Conservation (phyloP, 2,797 vertebrate genomes). For the Odontamblyopus rebecca region DNA sequence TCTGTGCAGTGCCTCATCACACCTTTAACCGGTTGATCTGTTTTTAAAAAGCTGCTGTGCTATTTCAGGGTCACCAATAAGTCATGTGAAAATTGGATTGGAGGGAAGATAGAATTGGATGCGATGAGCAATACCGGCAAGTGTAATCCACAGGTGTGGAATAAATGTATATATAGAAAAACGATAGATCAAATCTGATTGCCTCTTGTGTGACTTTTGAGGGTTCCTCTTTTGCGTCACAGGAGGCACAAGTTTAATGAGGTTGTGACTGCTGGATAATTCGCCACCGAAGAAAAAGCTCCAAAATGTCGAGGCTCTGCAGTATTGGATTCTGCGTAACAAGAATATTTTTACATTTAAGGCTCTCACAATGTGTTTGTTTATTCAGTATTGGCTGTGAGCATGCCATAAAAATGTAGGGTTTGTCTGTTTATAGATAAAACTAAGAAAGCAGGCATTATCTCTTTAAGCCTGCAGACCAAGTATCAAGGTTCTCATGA, state of each 20-base stretch:
- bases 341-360: slow-evolving; percentile 29
- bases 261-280: slow-evolving; percentile 56
- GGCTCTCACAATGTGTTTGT: slow-evolving; percentile 1
- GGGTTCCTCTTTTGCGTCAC: slow-evolving; percentile 52
- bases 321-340: slow-evolving; percentile 13
- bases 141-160: slow-evolving; percentile 51
- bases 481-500: background rate
- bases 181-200: slow-evolving; percentile 67
- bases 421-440: background rate
- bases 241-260: slow-evolving; percentile 63
- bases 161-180: slow-evolving; percentile 61
- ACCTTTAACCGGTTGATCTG: slow-evolving; percentile 37
- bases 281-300: slow-evolving; percentile 38
- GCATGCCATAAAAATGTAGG: background rate
- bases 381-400: background rate
- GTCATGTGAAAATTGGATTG: slow-evolving; percentile 67
- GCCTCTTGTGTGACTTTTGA: slow-evolving; percentile 52
- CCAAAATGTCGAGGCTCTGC: slow-evolving; percentile 37
- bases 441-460: background rate
- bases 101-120: slow-evolving; percentile 56
- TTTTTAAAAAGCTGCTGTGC: slow-evolving; percentile 38
- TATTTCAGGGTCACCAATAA: slow-evolving; percentile 63
- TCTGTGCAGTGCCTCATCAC: slow-evolving; percentile 20
- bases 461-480: background rate
- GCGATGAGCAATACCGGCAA: slow-evolving; percentile 55